These are phyloP conservation scores for Drosophila longiperda DNA, from an alignment of 2,888 invertebrate genomes.

Conservation along the genomic window DNA sequence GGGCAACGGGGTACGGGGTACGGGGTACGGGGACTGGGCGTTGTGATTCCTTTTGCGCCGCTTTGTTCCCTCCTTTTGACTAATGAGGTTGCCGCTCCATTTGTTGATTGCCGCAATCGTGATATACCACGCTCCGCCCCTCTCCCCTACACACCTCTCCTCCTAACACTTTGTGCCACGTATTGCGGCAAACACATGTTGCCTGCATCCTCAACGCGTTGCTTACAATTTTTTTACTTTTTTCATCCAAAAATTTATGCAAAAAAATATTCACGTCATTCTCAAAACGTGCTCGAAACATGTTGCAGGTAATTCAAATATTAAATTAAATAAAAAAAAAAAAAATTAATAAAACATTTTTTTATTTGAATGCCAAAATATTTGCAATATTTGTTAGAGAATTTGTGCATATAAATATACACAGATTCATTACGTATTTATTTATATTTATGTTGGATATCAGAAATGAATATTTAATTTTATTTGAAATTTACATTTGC, in stretches of 20 bases:
- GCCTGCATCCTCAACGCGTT: constrained; percentile 37
- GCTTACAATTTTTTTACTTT: constrained; percentile 41
- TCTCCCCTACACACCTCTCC: not conserved
- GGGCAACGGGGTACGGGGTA: not conserved
- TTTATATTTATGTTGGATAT: not conserved
- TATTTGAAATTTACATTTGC: not conserved
- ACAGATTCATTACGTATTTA: not conserved
- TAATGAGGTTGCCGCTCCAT: constrained; percentile 71
- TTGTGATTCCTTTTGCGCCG: constrained; percentile 39
- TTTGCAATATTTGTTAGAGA: not conserved
- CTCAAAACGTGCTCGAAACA: constrained; percentile 43
- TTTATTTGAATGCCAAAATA: not conserved
- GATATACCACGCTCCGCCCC: constrained; percentile 40
- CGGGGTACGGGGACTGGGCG: not conserved
- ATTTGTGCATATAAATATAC: not conserved
- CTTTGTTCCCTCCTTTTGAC: constrained; percentile 55
- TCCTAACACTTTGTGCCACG: constrained; percentile 8
- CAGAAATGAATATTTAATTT: not conserved
- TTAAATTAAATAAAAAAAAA: constrained; percentile 4
- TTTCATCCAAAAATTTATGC: constrained; percentile 46
- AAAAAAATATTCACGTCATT: constrained; percentile 51
- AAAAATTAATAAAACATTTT: not conserved
- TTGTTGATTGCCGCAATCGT: constrained; percentile 70
- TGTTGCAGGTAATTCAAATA: constrained; percentile 23
- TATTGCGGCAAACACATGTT: constrained; percentile 44